Base-by-base conservation (phyloP, 2,797 vertebrate species). In the Carapus acus region DNA sequence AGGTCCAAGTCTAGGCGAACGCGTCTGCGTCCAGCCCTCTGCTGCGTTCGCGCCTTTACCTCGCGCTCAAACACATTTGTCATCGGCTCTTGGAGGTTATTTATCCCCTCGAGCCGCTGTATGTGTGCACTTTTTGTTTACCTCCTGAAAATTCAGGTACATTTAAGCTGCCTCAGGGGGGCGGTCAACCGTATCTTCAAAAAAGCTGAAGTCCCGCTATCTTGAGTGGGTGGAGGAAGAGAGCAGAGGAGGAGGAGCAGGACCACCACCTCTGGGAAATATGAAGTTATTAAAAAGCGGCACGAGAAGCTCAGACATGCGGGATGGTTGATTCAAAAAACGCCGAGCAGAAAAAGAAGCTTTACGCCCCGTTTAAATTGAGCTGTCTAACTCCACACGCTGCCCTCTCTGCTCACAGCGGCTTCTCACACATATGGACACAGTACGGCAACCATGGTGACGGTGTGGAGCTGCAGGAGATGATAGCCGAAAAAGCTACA, bases 181-280 rank as follows among this genome's bases (percentile, higher is more conserved):
- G 39, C 53, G 61, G 27, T 16, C n/a, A n/a, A n/a, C 45, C 74
- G 78, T 85, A 82, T 84, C 82, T 88, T 85, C 85, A 88, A 75
- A 73, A 45, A 50, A 43, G 62, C n/a, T 72, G 59, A 85, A 79
- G 73, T 79, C 55, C 57, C 72, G 63, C 66, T 65, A 53, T 83
- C 81, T 79, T 60, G 62, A n/a, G n/a, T 57, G 73, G 72, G 76
- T 74, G 71, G 69, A 75, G 65, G 58, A 72, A 51, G 74, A 59
- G 53, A 65, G 57, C 19, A 62, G 54, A 63, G 31, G 46, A 60
- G 22, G 45, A 43, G 41, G 52, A 43, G 56, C 43, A 37, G 57
- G 44, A 69, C 75, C 53, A 54, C 46, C 42, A 69, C 61, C 43
- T 62, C 34, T 52, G 40, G 24, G 39, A 71, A 69, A 77, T 51